Percentiles rank a stretch among this genome's conserved stretches.
phyloP scores from a whole-genome alignment of 2,113 vertebrate genomes.

The Rhadina sibilatrix region DNA sequence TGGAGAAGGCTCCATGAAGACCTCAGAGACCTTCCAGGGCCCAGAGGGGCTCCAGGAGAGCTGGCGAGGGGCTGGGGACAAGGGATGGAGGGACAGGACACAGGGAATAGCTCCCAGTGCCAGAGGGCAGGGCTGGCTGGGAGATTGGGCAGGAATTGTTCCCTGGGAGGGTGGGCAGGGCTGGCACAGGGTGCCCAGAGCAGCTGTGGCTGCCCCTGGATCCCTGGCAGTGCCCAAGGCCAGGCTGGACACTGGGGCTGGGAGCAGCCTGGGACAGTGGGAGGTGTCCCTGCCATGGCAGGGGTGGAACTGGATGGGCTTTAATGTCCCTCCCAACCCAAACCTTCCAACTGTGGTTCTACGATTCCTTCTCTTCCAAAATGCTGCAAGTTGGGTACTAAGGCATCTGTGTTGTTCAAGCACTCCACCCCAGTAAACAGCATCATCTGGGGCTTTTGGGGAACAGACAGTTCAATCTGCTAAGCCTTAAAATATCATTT shows the following conservation, averaged over 20 bases:
- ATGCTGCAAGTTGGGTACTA: too few species aligned
- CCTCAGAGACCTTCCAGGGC: rapidly evolving
- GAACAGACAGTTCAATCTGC: not conserved
- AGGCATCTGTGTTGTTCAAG: not conserved
- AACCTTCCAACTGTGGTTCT: not conserved
- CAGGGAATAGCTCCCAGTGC: not conserved
- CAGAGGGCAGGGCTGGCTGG: not conserved
- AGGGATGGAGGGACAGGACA: not conserved
- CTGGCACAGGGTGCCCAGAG: not conserved
- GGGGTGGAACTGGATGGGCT: rapidly evolving
- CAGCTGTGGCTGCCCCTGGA: not conserved
- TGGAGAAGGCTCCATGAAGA: not conserved
- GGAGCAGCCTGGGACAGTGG: not conserved
- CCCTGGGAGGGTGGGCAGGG: not conserved
- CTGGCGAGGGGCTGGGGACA: not conserved
- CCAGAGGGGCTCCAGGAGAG: not conserved
- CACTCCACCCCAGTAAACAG: not conserved
- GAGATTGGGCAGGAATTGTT: not conserved
- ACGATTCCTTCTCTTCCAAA: not conserved
- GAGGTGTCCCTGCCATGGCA: not conserved
- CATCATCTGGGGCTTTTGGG: not conserved
- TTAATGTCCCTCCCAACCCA: not conserved
- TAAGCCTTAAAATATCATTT: not conserved
- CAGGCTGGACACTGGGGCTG: not conserved
- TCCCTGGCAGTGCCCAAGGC: not conserved